Evolutionary conservation across 2,888 invertebrate species (phyloP).

Genomic region (Papilio gigon): DNA sequence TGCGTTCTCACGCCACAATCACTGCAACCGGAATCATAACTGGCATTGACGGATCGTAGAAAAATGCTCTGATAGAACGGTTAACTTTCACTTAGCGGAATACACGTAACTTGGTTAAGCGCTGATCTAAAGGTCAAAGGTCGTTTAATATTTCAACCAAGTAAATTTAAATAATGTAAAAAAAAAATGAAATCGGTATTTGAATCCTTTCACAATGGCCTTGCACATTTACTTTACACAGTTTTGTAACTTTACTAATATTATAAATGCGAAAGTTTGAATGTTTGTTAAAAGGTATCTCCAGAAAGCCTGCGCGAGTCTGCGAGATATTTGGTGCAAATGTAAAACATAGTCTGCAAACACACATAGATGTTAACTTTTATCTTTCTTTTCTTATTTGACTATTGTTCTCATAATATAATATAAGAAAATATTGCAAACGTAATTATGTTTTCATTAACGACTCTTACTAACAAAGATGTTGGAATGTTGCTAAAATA

Average conservation of each 20-base stretch:
- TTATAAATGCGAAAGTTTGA: no score
- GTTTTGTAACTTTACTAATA: no score
- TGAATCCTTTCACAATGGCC: no score
- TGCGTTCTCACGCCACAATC: conserved; percentile 9
- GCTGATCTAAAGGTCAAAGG: conserved; percentile 1
- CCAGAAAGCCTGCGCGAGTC: no score
- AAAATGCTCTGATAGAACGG: conserved; percentile 9
- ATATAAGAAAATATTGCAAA: no score
- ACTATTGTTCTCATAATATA: no score
- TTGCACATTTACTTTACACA: no score
- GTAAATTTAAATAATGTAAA: background rate
- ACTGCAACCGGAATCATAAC: conserved; percentile 10
- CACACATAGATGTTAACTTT: no score
- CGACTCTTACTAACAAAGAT: background rate
- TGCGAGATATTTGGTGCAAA: no score
- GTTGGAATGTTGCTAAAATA: background rate
- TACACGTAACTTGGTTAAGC: conserved; percentile 11
- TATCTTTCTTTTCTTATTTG: no score
- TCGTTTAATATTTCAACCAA: background rate
- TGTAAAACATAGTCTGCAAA: no score
- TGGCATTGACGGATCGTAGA: conserved; percentile 15
- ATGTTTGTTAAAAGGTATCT: no score
- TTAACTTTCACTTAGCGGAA: conserved; percentile 11
- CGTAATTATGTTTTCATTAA: background rate
- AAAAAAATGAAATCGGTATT: background rate